Conservation (phyloP, 2,888 invertebrate species). For the Agrenia bidenticulata region DNA sequence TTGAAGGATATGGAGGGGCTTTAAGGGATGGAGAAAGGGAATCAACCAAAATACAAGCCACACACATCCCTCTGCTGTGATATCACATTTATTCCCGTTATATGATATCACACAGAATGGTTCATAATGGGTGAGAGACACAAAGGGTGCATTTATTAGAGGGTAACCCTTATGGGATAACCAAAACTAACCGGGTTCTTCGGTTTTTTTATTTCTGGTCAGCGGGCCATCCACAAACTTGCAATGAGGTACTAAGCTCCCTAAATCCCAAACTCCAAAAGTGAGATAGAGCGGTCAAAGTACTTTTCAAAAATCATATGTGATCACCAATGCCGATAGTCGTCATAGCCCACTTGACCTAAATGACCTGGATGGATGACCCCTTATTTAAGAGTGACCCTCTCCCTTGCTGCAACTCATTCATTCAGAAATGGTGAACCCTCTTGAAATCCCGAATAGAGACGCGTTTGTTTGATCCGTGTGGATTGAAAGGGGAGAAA, state of each 20-base stretch:
- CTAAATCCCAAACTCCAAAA: too few species aligned
- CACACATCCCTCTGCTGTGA: constrained; percentile 9
- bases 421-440: background rate
- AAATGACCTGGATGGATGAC: too few species aligned
- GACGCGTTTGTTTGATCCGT: background rate
- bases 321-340: too few species aligned
- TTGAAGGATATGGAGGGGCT: background rate
- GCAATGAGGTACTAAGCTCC: too few species aligned
- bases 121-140: constrained; percentile 5
- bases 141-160: constrained; percentile 12
- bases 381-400: background rate
- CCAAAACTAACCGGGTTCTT: constrained; percentile 12
- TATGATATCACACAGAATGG: constrained; percentile 8
- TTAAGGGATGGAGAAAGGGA: constrained; percentile 8
- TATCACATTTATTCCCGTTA: background rate
- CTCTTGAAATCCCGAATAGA: background rate
- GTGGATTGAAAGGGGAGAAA: constrained; percentile 2
- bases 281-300: too few species aligned
- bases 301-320: too few species aligned
- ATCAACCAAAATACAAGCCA: constrained; percentile 18
- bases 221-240: background rate
- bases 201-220: constrained; percentile 1
- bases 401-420: background rate
- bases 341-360: too few species aligned
- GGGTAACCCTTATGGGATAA: constrained; percentile 12